phyloP scores from a whole-genome alignment of 2,797 vertebrate genomes.

The Anabas testudineus region DNA sequence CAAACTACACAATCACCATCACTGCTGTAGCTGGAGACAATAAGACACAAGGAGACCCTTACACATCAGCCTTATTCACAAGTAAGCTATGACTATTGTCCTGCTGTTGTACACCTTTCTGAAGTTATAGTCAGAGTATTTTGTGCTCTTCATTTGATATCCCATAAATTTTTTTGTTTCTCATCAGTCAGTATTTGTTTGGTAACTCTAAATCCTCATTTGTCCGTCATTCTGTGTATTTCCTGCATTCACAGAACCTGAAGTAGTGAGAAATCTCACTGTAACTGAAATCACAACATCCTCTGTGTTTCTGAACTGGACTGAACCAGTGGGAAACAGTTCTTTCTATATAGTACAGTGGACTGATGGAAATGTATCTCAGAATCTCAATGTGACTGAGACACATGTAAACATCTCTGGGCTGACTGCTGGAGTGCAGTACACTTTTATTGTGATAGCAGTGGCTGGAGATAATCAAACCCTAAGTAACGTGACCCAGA shows the following conservation, averaged over 20 bases:
- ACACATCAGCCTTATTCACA: background rate
- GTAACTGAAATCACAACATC: too few species aligned
- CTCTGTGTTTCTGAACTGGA: too few species aligned
- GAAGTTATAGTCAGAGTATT: too few species aligned
- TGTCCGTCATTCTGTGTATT: too few species aligned
- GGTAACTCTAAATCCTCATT: too few species aligned
- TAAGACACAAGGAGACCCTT: background rate
- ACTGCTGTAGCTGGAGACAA: constrained; percentile 41
- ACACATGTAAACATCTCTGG: constrained; percentile 11
- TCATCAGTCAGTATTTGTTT: too few species aligned
- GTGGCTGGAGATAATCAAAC: constrained; percentile 15
- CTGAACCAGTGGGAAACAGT: too few species aligned
- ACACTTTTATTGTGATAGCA: constrained; percentile 23
- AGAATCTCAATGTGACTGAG: background rate
- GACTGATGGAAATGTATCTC: constrained; percentile 11
- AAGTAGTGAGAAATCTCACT: too few species aligned
- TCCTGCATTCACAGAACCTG: too few species aligned
- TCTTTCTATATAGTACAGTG: constrained; percentile 43
- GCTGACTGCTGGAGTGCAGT: constrained; percentile 41
- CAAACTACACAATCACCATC: constrained; percentile 20
- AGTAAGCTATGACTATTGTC: background rate
- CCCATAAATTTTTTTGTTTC: too few species aligned
- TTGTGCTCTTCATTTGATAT: too few species aligned
- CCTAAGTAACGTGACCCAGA: background rate
- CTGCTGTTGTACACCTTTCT: too few species aligned